Conservation (phyloP, 2,888 invertebrate genomes). For the Eledona agricola region DNA sequence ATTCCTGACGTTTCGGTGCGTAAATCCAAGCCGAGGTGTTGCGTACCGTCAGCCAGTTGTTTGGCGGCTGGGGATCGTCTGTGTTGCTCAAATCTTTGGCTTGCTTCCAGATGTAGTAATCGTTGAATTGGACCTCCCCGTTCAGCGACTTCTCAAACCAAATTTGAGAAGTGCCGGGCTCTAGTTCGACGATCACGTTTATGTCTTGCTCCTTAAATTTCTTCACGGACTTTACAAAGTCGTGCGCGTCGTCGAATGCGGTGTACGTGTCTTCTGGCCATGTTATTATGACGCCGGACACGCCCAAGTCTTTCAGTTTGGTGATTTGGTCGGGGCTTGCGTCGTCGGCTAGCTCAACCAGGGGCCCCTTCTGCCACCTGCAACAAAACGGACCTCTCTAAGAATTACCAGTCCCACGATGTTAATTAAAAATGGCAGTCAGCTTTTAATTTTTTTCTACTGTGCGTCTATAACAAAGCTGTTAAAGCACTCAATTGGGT, state of each 20-base stretch:
- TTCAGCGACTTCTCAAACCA: conserved; percentile 77
- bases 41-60: conserved; percentile 69
- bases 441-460: too few species aligned
- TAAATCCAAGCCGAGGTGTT: conserved; percentile 77
- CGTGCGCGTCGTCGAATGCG: conserved; percentile 65
- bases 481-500: too few species aligned
- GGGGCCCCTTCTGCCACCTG: conserved; percentile 80
- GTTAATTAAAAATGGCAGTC: too few species aligned
- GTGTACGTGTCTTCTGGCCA: conserved; percentile 71
- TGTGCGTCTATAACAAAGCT: too few species aligned
- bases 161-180: conserved; percentile 76
- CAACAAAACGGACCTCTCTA: too few species aligned
- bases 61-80: conserved; percentile 65
- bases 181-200: conserved; percentile 76
- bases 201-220: conserved; percentile 66
- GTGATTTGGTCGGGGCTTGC: conserved; percentile 52
- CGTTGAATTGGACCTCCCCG: conserved; percentile 68
- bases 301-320: conserved; percentile 60
- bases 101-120: conserved; percentile 83
- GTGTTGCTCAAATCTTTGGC: conserved; percentile 59
- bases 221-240: conserved; percentile 63
- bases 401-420: too few species aligned
- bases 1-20: conserved; percentile 71
- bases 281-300: conserved; percentile 74
- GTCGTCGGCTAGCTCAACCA: conserved; percentile 71